A percentile compares a stretch with the other conserved stretches of the same genome.
Evolutionary conservation across 2,113 vertebrate genomes (phyloP).

Genomic region (Pantherophis guttatus): DNA sequence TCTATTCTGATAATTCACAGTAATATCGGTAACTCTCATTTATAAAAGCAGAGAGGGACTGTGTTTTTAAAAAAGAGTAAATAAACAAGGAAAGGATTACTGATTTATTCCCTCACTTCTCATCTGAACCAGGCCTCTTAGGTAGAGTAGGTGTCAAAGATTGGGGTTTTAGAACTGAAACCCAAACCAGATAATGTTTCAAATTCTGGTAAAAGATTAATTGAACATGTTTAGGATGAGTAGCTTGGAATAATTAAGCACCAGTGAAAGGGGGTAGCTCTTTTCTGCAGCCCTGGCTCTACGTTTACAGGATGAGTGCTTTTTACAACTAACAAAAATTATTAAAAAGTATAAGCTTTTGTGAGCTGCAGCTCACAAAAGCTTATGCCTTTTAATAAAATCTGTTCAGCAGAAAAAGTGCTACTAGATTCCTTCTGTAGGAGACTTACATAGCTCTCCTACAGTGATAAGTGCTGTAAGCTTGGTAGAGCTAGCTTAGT

Average conservation of each 20-base stretch:
- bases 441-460: neutral
- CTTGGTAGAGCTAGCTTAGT: neutral
- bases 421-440: neutral
- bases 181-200: neutral
- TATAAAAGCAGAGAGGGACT: slow-evolving; percentile 40
- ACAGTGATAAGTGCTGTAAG: neutral
- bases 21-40: slow-evolving; percentile 29
- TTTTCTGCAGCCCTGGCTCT: neutral
- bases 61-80: neutral
- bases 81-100: neutral
- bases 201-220: neutral
- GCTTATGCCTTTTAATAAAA: neutral
- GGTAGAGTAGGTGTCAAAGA: neutral
- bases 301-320: neutral
- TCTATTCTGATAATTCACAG: slow-evolving; percentile 39
- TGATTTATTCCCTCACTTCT: neutral
- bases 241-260: neutral
- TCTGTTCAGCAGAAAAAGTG: neutral
- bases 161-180: neutral
- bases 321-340: neutral
- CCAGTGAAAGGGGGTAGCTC: neutral
- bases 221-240: neutral
- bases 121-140: neutral
- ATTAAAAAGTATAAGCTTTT: neutral
- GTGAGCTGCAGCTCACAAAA: neutral